Percentiles rank a stretch among this genome's conserved stretches.
Conservation (phyloP, 2,113 vertebrate genomes). For the Zosterops pallidus region DNA sequence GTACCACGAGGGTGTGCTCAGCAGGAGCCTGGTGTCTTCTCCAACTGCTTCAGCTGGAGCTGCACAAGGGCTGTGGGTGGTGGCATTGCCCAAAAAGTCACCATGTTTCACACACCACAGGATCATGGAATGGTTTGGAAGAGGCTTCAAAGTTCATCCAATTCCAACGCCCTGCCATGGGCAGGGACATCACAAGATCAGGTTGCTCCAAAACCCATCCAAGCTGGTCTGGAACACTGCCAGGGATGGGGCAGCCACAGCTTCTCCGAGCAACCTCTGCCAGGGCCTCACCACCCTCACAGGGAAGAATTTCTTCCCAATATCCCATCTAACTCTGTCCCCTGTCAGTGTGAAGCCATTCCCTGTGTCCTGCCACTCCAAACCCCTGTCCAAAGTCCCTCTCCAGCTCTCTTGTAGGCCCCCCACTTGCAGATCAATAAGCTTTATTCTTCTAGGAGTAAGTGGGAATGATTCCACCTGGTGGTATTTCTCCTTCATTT, state of each 20-base stretch:
- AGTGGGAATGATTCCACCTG: neutral
- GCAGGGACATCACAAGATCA: accelerated
- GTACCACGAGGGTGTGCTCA: neutral
- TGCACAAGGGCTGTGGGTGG: neutral
- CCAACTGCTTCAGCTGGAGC: neutral
- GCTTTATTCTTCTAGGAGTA: neutral
- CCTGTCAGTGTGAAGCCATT: neutral
- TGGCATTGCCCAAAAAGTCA: neutral
- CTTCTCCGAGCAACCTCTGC: accelerated
- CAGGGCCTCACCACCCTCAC: neutral
- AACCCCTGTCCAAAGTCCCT: neutral
- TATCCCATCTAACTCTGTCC: neutral
- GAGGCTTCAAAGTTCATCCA: neutral
- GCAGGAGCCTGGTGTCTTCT: neutral
- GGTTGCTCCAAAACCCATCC: neutral
- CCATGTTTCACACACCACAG: neutral
- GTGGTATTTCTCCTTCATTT: neutral
- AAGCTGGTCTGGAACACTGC: accelerated
- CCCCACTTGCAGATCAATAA: neutral
- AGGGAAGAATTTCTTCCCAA: neutral
- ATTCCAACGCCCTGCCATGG: neutral
- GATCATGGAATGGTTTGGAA: neutral
- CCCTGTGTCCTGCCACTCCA: neutral
- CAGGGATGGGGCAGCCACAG: neutral
- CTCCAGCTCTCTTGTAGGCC: neutral